Evolutionary conservation across 1,140 invertebrate species (phyloP).

Genomic region (Leguminivora glycinivorella): DNA sequence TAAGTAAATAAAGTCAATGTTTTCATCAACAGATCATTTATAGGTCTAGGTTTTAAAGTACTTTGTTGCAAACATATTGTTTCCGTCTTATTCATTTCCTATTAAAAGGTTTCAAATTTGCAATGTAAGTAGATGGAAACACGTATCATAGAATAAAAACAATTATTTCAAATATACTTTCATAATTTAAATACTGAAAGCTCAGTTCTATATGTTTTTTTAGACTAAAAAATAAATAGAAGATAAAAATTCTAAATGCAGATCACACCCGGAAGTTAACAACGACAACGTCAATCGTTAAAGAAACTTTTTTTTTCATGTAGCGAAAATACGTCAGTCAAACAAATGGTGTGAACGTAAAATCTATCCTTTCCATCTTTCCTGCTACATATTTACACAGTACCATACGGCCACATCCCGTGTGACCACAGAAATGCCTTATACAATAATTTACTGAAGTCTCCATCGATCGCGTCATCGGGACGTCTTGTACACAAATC

Average conservation of each 20-base stretch:
- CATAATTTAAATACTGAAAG: too few relatives aligned
- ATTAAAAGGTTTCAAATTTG: background rate
- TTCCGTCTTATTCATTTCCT: conserved; percentile 10
- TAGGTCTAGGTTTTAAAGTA: conserved; percentile 3
- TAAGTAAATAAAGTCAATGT: too few relatives aligned
- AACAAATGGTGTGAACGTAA: conserved; percentile 67
- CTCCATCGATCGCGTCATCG: conserved; percentile 57
- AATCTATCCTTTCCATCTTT: conserved; percentile 55
- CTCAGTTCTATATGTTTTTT: too few relatives aligned
- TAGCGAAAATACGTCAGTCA: conserved; percentile 68
- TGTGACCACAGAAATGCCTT: conserved; percentile 40
- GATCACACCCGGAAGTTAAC: conserved; percentile 28
- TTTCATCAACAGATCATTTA: background rate
- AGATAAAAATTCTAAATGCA: conserved; percentile 19
- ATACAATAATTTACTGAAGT: conserved; percentile 44
- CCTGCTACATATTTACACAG: conserved; percentile 50
- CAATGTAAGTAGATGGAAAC: conserved; percentile 10
- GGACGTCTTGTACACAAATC: conserved; percentile 56
- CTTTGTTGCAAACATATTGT: background rate
- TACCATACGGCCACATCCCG: conserved; percentile 37
- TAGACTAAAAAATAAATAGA: too few relatives aligned
- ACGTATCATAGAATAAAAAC: background rate
- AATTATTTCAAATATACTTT: too few relatives aligned
- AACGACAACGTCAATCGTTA: conserved; percentile 50
- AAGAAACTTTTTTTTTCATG: conserved; percentile 57